phyloP scores from a whole-genome alignment of 2,797 vertebrate genomes.

The Myioborus melanocephalus region DNA sequence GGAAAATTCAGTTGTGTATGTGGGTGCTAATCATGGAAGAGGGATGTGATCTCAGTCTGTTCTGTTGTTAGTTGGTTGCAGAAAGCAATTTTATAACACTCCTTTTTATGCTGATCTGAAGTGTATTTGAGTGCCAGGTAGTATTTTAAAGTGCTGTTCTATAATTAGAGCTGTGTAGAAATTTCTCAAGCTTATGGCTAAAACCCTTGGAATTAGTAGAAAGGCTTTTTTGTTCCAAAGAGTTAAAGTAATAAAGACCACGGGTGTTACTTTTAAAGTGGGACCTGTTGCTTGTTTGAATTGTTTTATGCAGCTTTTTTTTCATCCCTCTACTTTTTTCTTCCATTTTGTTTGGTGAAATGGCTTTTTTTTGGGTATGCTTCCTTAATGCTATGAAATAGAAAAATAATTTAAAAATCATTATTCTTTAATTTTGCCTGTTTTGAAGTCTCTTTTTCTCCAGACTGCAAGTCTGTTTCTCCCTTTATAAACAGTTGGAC shows the following conservation, averaged over 20 bases:
- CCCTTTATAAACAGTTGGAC: slow-evolving; percentile 15
- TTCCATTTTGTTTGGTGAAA: background rate
- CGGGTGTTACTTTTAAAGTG: background rate
- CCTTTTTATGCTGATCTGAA: background rate
- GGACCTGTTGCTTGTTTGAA: background rate
- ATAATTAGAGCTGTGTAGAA: background rate
- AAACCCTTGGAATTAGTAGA: background rate
- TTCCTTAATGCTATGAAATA: background rate
- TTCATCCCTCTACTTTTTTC: background rate
- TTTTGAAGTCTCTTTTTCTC: background rate
- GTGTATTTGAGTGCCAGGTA: background rate
- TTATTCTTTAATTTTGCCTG: background rate
- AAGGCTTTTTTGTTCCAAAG: background rate
- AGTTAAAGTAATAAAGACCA: background rate
- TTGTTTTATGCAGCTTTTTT: background rate
- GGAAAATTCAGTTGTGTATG: background rate
- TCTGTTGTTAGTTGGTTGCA: background rate
- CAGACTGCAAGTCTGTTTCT: background rate
- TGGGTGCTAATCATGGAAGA: background rate
- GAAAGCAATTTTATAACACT: background rate
- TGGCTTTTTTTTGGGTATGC: background rate
- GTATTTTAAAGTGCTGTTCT: background rate
- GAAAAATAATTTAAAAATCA: background rate
- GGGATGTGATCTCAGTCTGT: background rate
- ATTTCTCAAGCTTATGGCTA: background rate